Evolutionary conservation across 2,797 vertebrate genomes (phyloP).

Genomic region (Trachops cirrhosus): DNA sequence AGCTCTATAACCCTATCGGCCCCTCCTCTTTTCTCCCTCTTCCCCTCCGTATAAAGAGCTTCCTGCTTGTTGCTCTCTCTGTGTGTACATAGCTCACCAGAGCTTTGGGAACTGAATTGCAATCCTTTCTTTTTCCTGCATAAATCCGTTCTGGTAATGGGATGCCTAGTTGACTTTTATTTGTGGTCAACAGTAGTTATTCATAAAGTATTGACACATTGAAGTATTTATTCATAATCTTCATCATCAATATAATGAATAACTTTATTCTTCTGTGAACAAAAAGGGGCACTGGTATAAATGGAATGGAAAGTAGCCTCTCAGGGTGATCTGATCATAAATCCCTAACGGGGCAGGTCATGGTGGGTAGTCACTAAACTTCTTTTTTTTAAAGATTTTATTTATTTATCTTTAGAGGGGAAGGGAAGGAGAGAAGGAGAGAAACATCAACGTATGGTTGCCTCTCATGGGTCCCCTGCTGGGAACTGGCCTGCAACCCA

Average conservation of each 20-base stretch:
- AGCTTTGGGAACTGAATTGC: background rate
- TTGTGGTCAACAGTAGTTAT: background rate
- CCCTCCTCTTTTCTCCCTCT: background rate
- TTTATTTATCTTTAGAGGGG: no score
- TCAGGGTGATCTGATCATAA: background rate
- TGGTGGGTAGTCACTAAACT: background rate
- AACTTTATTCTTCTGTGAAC: constrained; percentile 29
- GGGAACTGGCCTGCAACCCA: no score
- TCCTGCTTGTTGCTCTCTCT: background rate
- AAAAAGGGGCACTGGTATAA: background rate
- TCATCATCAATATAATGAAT: background rate
- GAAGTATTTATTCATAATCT: constrained; percentile 27
- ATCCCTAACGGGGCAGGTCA: background rate
- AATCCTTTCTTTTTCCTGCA: background rate
- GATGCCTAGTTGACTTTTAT: background rate
- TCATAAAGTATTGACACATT: background rate
- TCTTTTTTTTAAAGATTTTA: no score
- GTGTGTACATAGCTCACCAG: background rate
- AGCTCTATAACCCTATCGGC: background rate
- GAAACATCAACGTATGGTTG: no score
- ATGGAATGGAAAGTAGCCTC: background rate
- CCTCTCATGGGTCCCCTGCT: no score
- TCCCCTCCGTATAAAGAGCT: background rate
- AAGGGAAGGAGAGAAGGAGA: no score
- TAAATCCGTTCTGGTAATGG: background rate